These are phyloP conservation scores for Danio aesculapii DNA, from an alignment of 2,797 vertebrate genomes.

Conservation along the genomic window DNA sequence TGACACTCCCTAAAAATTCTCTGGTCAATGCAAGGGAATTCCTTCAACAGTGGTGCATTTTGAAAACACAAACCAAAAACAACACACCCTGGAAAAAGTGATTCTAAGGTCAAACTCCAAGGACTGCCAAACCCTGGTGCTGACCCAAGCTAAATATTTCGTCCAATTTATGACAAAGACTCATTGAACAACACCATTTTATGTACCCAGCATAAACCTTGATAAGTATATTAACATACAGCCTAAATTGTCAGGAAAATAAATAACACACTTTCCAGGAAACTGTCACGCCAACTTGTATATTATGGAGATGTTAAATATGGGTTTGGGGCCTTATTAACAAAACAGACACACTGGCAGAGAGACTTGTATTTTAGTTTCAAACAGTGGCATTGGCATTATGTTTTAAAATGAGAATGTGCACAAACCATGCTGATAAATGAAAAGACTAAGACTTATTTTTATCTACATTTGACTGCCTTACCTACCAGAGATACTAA, in stretches of 20 bases:
- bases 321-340: slow-evolving; percentile 51
- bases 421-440: too few species aligned
- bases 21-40: slow-evolving; percentile 15
- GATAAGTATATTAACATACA: background rate
- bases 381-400: slow-evolving; percentile 56
- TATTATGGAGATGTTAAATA: slow-evolving; percentile 40
- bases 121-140: slow-evolving; percentile 5
- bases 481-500: too few species aligned
- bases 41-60: background rate
- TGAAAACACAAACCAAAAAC: slow-evolving; percentile 30
- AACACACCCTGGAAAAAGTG: slow-evolving; percentile 31
- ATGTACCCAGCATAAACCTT: background rate
- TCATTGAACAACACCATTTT: background rate
- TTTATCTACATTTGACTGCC: too few species aligned
- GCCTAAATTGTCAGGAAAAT: background rate
- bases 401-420: slow-evolving; percentile 49
- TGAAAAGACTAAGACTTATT: too few species aligned
- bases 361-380: slow-evolving; percentile 60
- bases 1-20: background rate
- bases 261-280: background rate
- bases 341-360: slow-evolving; percentile 65
- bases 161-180: background rate
- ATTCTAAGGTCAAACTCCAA: slow-evolving; percentile 10
- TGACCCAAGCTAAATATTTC: slow-evolving; percentile 30
- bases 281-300: background rate